phyloP scores from a whole-genome alignment of 2,888 invertebrate genomes.

The Alviniconcha strummeri region DNA sequence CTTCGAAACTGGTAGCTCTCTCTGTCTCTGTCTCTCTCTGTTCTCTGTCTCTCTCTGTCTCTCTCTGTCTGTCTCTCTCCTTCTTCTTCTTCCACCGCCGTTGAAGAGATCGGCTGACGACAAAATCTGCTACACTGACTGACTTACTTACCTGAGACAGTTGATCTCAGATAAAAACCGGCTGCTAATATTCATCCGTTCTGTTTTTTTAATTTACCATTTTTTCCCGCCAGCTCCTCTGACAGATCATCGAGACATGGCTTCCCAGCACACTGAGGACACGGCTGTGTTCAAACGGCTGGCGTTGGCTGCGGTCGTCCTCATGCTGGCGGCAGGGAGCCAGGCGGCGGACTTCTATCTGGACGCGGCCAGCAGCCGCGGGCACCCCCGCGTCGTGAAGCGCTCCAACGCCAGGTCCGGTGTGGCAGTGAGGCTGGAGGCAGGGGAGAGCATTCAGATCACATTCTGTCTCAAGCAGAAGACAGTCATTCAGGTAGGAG shows the following conservation, averaged over 20 bases:
- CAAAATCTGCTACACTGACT: too few relatives aligned
- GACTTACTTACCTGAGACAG: too few relatives aligned
- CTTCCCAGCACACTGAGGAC: neutral
- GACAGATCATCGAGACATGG: neutral
- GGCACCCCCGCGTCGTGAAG: neutral
- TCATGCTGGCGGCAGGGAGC: neutral
- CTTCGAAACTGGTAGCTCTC: neutral
- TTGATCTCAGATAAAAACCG: too few relatives aligned
- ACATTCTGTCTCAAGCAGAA: slow-evolving; percentile 28
- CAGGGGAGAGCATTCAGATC: slow-evolving; percentile 5
- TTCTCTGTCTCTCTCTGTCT: slow-evolving; percentile 23
- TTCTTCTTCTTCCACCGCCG: too few relatives aligned
- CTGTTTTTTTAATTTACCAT: too few relatives aligned
- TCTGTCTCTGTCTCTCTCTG: neutral
- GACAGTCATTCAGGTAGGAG: slow-evolving; percentile 19
- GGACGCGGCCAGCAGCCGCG: slow-evolving; percentile 14
- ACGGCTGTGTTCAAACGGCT: neutral
- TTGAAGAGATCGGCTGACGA: too few relatives aligned
- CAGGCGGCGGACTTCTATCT: slow-evolving; percentile 5
- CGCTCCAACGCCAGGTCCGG: slow-evolving; percentile 4
- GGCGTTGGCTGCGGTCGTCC: too few relatives aligned
- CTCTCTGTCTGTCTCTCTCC: slow-evolving; percentile 26
- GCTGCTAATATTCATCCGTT: too few relatives aligned
- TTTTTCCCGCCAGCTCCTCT: too few relatives aligned
- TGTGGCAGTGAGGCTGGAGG: neutral